These are phyloP conservation scores for Cervus canadensis DNA, from an alignment of 2,113 vertebrate genomes.

Conservation along the genomic window DNA sequence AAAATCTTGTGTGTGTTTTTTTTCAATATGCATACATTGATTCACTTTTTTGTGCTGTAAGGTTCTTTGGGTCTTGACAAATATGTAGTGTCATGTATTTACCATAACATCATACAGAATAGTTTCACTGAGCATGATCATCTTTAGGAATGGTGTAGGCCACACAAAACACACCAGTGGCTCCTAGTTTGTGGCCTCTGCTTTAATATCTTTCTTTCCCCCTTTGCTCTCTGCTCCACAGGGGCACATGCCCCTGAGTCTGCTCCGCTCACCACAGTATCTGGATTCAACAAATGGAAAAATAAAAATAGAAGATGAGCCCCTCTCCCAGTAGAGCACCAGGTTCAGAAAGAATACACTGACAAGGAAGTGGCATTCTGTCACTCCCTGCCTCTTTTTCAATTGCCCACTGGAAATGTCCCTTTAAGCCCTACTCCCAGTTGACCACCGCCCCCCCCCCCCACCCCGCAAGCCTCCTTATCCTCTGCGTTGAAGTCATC, in stretches of 20 bases:
- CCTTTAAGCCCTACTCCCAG: not conserved
- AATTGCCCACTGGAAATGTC: not conserved
- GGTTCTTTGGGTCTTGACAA: not conserved
- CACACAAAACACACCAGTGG: not conserved
- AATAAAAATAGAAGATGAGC: not conserved
- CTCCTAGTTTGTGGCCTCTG: not conserved
- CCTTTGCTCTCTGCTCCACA: not conserved
- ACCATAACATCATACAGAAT: not conserved
- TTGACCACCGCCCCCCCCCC: not conserved
- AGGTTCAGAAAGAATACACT: not conserved
- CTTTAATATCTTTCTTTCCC: not conserved
- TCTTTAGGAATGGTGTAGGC: not conserved
- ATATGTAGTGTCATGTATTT: not conserved
- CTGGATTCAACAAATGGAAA: not conserved
- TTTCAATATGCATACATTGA: not conserved
- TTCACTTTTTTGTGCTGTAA: not conserved
- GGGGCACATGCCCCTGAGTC: not conserved
- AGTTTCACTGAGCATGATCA: not conserved
- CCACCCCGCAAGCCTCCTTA: fast-evolving
- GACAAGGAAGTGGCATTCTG: not conserved
- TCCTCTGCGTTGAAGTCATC: not conserved
- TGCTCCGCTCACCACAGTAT: not conserved
- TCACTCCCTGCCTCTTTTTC: not conserved
- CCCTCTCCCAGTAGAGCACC: not conserved
- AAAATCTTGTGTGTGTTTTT: not conserved